These are phyloP conservation scores for Mergus octosetaceus DNA, from an alignment of 2,797 vertebrate genomes.

Conservation along the genomic window DNA sequence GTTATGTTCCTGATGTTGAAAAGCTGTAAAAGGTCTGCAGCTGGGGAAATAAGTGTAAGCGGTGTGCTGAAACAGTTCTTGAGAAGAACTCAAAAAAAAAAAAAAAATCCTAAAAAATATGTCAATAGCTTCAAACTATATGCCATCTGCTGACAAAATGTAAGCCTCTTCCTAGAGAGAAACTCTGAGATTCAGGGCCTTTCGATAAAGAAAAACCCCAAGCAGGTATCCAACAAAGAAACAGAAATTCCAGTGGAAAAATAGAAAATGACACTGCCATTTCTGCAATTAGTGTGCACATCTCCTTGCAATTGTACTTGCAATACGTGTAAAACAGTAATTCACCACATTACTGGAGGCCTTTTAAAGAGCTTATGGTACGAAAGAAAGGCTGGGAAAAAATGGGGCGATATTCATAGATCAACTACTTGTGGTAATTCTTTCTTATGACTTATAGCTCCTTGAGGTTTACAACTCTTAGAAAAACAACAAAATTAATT, in stretches of 20 bases:
- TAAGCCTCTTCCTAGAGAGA: neutral
- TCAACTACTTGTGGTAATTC: neutral
- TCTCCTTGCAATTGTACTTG: neutral
- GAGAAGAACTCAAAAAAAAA: neutral
- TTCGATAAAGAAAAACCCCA: neutral
- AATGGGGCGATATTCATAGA: neutral
- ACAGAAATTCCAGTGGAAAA: neutral
- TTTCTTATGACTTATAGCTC: neutral
- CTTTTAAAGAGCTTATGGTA: neutral
- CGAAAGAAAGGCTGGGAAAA: neutral
- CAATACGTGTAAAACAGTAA: neutral
- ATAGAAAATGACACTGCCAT: neutral
- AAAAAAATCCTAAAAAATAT: neutral
- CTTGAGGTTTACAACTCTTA: neutral
- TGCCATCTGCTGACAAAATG: neutral
- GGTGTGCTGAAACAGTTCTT: neutral
- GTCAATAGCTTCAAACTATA: neutral
- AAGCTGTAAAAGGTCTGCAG: neutral
- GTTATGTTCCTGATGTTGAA: slow-evolving; percentile 21
- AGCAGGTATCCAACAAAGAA: neutral
- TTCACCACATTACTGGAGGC: neutral
- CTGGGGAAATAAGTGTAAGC: neutral
- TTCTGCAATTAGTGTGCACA: neutral
- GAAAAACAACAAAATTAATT: neutral
- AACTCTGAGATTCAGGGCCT: neutral